Evolutionary conservation across 2,797 vertebrate species (phyloP), one percentile per base, ranked within the genome.

Genomic region (Labeo calbasu): DNA sequence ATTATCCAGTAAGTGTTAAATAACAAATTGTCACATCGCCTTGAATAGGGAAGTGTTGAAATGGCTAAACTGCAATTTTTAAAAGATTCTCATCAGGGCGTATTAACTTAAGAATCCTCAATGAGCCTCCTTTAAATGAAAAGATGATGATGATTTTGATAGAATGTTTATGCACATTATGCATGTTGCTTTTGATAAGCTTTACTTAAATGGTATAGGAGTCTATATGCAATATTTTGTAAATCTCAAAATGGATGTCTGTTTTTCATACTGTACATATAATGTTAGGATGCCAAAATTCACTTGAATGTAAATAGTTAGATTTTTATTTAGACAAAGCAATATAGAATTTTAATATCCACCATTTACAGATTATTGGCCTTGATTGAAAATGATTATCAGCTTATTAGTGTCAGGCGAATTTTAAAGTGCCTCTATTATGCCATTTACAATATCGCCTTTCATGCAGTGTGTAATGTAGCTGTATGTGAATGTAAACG

Each of bases 41-140:
- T 84, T 78, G 32, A 82, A 82, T 48, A 19, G 68, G 11, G 2
- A 68, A 73, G 50, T 50, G 63, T 63, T n/a, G 72, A 57, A 63
- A 82, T 43, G 86, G 83, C 81, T 79, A 83, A 88, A 89, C 77
- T 76, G 68, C 19, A 11, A 50, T 68, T 85, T 65, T 87, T 76
- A 46, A 87, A 73, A 82, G 80, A 50, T 79, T 83, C 63, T 82
- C 77, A 63, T 88, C 63, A 71, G 51, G 59, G 48, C 50, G 79
- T 77, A 83, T 71, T 81, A 40, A 78, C 71, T 81, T 71, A 36
- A 77, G 75, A 69, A 69, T 82, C n/a, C 21, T 79, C 21, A 61
- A 61, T 25, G 50, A 65, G 36, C 68, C 40, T 73, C 19, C 23
- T 83, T 81, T 75, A 36, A 88, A 81, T 73, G 21, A 28, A 63